Conservation (phyloP, 35 echinoderm and acorn worm genomes). For the Diadema setosum region DNA sequence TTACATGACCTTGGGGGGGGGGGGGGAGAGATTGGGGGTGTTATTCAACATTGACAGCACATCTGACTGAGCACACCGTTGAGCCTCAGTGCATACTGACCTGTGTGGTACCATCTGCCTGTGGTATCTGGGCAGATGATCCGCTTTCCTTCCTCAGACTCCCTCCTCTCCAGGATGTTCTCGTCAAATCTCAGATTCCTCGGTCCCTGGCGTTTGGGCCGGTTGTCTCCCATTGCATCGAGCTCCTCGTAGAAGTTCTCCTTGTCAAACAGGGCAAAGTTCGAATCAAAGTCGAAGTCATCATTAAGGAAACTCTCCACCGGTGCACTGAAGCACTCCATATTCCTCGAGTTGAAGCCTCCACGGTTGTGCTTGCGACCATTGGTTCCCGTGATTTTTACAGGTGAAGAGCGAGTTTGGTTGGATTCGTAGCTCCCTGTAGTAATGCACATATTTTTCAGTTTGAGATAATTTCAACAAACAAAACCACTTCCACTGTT, state of each 20-base stretch:
- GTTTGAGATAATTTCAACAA: too few relatives aligned
- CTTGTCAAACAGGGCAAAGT: conserved; percentile 91
- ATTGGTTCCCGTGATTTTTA: conserved; percentile 53
- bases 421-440: conserved; percentile 10
- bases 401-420: conserved; percentile 53
- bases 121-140: not conserved
- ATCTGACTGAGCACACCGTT: too few relatives aligned
- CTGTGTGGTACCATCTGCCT: conserved; percentile 1
- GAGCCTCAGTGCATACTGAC: too few relatives aligned
- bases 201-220: not conserved
- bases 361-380: conserved; percentile 15
- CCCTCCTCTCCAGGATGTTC: conserved; percentile 17
- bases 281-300: conserved; percentile 98
- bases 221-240: conserved; percentile 47
- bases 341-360: conserved; percentile 50
- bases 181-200: conserved; percentile 26
- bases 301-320: conserved; percentile 46
- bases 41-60: too few relatives aligned
- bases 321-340: conserved; percentile 90
- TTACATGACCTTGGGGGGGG: too few relatives aligned
- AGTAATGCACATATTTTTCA: too few relatives aligned
- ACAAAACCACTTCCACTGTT: too few relatives aligned
- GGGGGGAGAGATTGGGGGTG: too few relatives aligned
- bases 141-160: not conserved
- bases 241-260: conserved; percentile 91